Evolutionary conservation across 1,140 invertebrate genomes (phyloP), one percentile per base, ranked within the genome.

Genomic region (Mylabris phalerata): DNA sequence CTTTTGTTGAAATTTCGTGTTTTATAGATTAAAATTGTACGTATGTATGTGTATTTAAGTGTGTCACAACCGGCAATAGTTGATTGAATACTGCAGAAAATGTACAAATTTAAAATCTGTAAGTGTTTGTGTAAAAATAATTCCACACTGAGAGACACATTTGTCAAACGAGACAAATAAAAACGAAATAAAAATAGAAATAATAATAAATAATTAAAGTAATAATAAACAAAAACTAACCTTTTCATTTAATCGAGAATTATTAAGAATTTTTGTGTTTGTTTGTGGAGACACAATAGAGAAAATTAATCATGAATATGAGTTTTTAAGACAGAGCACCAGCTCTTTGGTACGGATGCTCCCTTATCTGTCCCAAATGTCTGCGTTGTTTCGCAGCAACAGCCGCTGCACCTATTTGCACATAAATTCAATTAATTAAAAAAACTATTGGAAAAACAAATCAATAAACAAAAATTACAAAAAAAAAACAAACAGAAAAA

Each of bases 291-390:
- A 19, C 19, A 19, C 19, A 19, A 19, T 19, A 19, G 19, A 19
- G 19, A 19, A 19, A 19, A n/a, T n/a, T 42, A 42, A 42, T 42
- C 11, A n/a, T 9, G 9, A 42, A 42, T 4, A 11, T n/a, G 4
- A 48, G 32, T 55, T 71, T 78, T 82, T 81, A 86, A 76, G 85
- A 85, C 75, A 87, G 84, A 79, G 87, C 85, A 76, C 87, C 89
- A 74, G 89, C 88, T 82, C 90, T 90, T 85, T 92, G 89, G 84
- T 93, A 93, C 78, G 90, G 90, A 84, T 93, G 90, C 79, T 93
- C 90, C 82, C 88, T 83, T 77, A 89, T 84, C 79, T 88, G 86
- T 81, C 85, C 84, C 79, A 89, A 80, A 79, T 85, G 86, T 75
- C 87, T 84, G 73, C 84, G 82, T 77, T 86, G 82, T 78, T 84